Evolutionary conservation across 2,888 invertebrate species (phyloP).

Genomic region (Ophion costatus): DNA sequence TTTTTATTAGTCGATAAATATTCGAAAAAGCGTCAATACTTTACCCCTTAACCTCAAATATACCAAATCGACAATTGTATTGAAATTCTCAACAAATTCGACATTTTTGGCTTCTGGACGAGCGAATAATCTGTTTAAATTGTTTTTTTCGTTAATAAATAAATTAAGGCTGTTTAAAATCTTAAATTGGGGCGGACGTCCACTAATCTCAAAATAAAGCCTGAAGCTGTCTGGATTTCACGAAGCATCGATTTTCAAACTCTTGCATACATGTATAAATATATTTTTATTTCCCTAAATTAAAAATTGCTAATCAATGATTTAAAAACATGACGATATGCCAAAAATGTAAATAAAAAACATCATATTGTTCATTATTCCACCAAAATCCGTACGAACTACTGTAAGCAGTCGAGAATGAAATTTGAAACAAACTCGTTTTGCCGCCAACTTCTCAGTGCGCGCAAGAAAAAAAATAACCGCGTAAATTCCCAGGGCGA

Average conservation of each 20-base stretch:
- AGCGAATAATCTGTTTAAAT: not conserved
- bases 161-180: not conserved
- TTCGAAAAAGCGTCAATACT: too few relatives aligned
- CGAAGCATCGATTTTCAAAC: not conserved
- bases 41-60: too few relatives aligned
- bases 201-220: not conserved
- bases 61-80: too few relatives aligned
- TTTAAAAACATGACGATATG: not conserved
- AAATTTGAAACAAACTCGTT: not conserved
- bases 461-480: slow-evolving; percentile 9
- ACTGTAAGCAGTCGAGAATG: not conserved
- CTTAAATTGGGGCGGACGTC: not conserved
- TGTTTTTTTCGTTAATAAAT: not conserved
- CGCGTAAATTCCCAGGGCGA: slow-evolving; percentile 2
- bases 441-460: slow-evolving; percentile 14
- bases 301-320: not conserved
- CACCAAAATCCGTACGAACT: not conserved
- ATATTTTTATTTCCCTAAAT: not conserved
- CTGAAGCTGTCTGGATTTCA: not conserved
- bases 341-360: not conserved
- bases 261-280: not conserved
- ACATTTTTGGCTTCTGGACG: not conserved
- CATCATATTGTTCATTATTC: not conserved
- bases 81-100: not conserved
- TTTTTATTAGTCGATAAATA: too few relatives aligned